Evolutionary conservation across 2,888 invertebrate species (phyloP), one percentile per base, ranked within the genome.

Genomic region (Atrina japonica): DNA sequence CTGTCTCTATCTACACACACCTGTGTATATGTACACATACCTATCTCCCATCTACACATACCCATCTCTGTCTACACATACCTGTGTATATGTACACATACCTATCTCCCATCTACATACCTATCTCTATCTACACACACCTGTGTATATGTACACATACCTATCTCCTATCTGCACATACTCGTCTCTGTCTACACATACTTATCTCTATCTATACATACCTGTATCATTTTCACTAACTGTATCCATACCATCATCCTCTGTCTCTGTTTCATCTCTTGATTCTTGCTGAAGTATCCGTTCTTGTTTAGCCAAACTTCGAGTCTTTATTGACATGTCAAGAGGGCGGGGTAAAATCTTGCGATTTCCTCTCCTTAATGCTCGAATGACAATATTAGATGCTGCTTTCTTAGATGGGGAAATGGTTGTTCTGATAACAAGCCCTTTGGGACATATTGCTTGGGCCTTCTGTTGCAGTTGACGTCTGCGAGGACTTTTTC

Each of bases 401-500:
- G 88, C 88, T 16, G 83, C 88, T 56, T 84, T 84, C 65, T 89
- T 89, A 3, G 84, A 81, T 0, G 89, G 89, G 0, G 88, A 88
- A 5, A 77, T 69, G 50, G 79, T 78, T 16, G 78, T 66, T 30
- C 83, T 82, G 11, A 86, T 59, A 5, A 86, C 74, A 68, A 87
- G 83, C 16, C 87, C 85, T 76, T 88, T 89, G 0, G 88, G 88
- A 27, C 86, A 75, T 43, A 89, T 88, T n/a, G 86, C 78, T 11
- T 82, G 78, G 3, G 83, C 87, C 61, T 87, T 76, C 55, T 81
- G 76, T 45, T 87, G 81, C 9, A 87, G 72, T 45, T 80, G 75
- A 52, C 75, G 72, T 53, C 82, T 78, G 43, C 80, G 75, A 6
- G 83, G 82, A 72, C 80, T 83, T 41, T 68, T 70, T n/a, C 61